Conservation (phyloP, 2,797 vertebrate species). For the Babyrousa celebensis region DNA sequence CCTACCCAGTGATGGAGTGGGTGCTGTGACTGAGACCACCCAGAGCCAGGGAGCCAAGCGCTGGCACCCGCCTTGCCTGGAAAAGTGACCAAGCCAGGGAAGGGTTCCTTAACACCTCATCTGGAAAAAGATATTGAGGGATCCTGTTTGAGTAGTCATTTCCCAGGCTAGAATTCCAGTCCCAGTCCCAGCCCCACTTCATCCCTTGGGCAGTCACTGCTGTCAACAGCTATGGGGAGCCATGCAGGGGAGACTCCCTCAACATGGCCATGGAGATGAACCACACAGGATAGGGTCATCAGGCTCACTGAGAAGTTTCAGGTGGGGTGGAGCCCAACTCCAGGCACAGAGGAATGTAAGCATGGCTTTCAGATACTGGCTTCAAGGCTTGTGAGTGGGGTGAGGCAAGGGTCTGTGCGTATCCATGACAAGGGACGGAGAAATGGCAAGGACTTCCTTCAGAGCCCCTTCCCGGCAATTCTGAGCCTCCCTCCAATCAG, state of each 20-base stretch:
- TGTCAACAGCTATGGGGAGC: background rate
- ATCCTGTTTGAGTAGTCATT: background rate
- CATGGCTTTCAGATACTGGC: background rate
- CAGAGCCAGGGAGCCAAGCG: background rate
- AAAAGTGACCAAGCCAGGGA: background rate
- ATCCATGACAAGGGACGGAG: conserved; percentile 10
- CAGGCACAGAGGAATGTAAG: background rate
- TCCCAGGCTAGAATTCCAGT: background rate
- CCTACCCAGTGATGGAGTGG: background rate
- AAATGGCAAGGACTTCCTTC: background rate
- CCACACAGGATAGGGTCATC: background rate
- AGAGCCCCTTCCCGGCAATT: background rate
- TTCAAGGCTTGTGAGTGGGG: background rate
- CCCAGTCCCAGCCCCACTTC: background rate
- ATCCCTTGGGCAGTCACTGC: background rate
- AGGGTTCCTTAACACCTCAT: background rate
- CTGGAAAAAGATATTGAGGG: conserved; percentile 33
- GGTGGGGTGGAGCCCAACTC: background rate
- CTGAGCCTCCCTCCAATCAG: background rate
- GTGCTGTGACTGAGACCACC: background rate
- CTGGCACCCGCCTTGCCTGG: background rate
- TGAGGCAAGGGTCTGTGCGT: background rate
- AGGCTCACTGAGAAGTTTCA: background rate
- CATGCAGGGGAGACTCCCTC: background rate
- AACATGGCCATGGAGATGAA: background rate